Evolutionary conservation across 2,888 invertebrate species (phyloP).

Genomic region (Drosophila setosimentum): DNA sequence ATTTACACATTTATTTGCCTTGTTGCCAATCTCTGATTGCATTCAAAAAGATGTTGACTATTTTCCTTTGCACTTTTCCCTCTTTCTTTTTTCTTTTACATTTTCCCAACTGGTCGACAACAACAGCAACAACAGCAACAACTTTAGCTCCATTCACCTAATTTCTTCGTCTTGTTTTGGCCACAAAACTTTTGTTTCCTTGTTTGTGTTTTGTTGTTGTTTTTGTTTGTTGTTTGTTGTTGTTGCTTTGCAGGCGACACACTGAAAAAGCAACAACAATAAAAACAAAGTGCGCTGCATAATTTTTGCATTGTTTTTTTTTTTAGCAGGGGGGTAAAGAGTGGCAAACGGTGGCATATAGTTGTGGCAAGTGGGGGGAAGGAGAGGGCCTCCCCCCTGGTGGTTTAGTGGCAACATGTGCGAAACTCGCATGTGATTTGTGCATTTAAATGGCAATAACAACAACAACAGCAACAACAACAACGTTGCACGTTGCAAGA

Average conservation of each 20-base stretch:
- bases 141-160: conserved; percentile 75
- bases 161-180: conserved; percentile 58
- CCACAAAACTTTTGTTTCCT: conserved; percentile 49
- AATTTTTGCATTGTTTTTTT: conserved; percentile 60
- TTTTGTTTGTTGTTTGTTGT: conserved; percentile 8
- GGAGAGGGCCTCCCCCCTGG: too few species aligned
- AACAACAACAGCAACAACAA: conserved; percentile 30
- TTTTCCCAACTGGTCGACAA: conserved; percentile 8
- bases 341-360: not conserved
- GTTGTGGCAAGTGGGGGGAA: not conserved
- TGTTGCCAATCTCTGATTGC: conserved; percentile 44
- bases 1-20: conserved; percentile 13
- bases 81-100: conserved; percentile 9
- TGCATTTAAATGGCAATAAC: conserved; percentile 46
- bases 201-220: conserved; percentile 33
- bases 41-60: conserved; percentile 14
- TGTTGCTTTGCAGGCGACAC: conserved; percentile 35
- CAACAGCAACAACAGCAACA: conserved; percentile 10
- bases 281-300: conserved; percentile 45
- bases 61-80: conserved; percentile 32
- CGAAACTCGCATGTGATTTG: conserved; percentile 52
- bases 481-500: conserved; percentile 24
- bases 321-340: conserved; percentile 3
- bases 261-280: conserved; percentile 41
- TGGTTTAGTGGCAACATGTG: conserved; percentile 30